A percentile compares a stretch with the other conserved stretches of the same genome.
phyloP scores from a whole-genome alignment of 2,888 invertebrate genomes.

The Choristoneura rosaceana region DNA sequence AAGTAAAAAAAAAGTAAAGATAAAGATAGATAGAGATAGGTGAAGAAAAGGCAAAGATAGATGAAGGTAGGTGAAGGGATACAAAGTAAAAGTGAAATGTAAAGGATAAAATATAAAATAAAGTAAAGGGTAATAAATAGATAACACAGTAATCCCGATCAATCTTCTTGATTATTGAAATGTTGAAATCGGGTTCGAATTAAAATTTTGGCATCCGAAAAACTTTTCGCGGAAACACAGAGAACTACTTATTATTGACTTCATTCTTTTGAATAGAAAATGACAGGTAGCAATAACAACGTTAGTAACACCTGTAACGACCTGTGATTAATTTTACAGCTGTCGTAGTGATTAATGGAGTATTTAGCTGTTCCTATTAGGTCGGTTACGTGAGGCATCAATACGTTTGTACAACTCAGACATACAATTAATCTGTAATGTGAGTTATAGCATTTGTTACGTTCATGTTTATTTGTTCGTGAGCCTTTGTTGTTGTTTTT shows the following conservation, averaged over 20 bases:
- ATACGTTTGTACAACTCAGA: constrained; percentile 13
- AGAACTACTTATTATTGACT: neutral
- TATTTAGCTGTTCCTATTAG: constrained; percentile 12
- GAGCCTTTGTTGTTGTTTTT: neutral
- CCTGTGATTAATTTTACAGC: neutral
- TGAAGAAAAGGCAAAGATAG: too few species aligned
- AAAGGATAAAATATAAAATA: too few species aligned
- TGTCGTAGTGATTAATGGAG: constrained; percentile 26
- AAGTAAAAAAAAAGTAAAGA: too few species aligned
- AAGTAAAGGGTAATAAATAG: too few species aligned
- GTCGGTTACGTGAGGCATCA: constrained; percentile 21
- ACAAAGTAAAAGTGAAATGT: too few species aligned
- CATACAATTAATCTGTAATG: constrained; percentile 2
- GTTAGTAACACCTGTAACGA: neutral
- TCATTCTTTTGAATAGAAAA: neutral
- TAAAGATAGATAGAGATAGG: too few species aligned
- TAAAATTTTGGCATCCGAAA: neutral
- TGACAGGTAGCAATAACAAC: neutral
- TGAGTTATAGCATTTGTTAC: constrained; percentile 3
- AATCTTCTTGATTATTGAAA: neutral
- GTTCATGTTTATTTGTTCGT: neutral
- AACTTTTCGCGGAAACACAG: too few species aligned
- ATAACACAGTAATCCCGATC: too few species aligned
- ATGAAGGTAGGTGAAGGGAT: too few species aligned
- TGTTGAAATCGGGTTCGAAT: neutral